phyloP scores from a whole-genome alignment of 1,140 invertebrate species.

The Drosophila cardini region DNA sequence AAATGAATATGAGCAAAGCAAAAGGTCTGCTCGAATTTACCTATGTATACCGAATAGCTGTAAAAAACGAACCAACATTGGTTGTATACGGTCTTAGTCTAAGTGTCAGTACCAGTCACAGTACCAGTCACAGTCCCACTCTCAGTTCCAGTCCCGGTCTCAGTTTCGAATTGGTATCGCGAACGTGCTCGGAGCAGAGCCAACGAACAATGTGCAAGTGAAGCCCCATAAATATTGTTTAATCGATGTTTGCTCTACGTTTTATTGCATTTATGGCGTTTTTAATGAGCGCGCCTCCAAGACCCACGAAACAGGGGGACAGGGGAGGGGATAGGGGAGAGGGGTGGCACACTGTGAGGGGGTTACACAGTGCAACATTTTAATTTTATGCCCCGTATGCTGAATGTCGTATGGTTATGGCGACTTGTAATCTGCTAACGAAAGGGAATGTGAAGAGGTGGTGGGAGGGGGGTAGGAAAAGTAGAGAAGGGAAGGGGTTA shows the following conservation, averaged over 20 bases:
- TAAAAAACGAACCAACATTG: slow-evolving; percentile 36
- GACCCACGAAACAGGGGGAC: slow-evolving; percentile 27
- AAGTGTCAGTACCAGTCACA: background rate
- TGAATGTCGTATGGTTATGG: slow-evolving; percentile 45
- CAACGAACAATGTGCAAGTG: slow-evolving; percentile 83
- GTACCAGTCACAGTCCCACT: slow-evolving; percentile 2
- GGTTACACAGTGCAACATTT: slow-evolving; percentile 72
- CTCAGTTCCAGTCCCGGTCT: slow-evolving; percentile 6
- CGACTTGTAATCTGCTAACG: slow-evolving; percentile 52
- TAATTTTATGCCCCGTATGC: slow-evolving; percentile 77
- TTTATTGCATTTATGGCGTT: slow-evolving; percentile 85
- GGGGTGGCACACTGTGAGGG: background rate
- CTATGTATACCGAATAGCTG: background rate
- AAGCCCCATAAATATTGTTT: slow-evolving; percentile 85
- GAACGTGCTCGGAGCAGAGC: slow-evolving; percentile 64
- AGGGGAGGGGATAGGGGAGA: slow-evolving; percentile 2
- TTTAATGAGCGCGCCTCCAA: slow-evolving; percentile 81
- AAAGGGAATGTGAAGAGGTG: slow-evolving; percentile 25
- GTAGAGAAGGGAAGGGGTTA: background rate
- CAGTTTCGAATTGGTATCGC: slow-evolving; percentile 46
- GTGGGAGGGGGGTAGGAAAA: background rate
- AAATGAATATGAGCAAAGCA: slow-evolving; percentile 19
- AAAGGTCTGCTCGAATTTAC: background rate
- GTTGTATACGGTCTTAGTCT: background rate
- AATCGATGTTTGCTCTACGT: slow-evolving; percentile 85